Conservation (phyloP, 1,140 invertebrate species). For the Venturia canescens region DNA sequence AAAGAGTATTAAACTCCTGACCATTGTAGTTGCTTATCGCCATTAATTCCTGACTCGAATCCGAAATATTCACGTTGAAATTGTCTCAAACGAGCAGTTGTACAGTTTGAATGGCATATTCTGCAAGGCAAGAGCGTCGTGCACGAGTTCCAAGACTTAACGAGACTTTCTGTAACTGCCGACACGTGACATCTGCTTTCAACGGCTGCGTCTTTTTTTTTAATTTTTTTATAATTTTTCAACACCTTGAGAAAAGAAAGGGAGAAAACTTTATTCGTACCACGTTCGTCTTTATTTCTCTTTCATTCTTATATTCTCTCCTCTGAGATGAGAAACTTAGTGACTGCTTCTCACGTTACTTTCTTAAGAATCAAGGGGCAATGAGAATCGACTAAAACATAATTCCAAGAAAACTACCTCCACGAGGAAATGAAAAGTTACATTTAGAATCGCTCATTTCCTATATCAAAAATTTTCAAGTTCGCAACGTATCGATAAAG, state of each 20-base stretch:
- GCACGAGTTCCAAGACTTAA: neutral
- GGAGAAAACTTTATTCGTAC: neutral
- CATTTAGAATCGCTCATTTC: no score
- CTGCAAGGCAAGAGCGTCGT: neutral
- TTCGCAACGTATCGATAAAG: no score
- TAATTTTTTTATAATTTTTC: neutral
- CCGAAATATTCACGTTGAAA: neutral
- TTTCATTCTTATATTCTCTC: neutral
- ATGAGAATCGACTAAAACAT: neutral
- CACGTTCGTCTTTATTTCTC: neutral
- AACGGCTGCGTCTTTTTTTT: neutral
- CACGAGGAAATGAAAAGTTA: no score
- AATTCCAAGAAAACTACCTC: neutral
- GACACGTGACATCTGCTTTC: constrained; percentile 5
- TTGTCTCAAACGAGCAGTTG: constrained; percentile 1
- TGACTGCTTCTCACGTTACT: neutral
- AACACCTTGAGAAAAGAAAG: neutral
- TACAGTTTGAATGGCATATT: constrained; percentile 7
- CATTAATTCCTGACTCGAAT: neutral
- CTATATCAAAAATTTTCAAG: no score
- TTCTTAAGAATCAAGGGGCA: neutral
- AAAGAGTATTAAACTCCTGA: neutral
- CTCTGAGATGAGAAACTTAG: neutral
- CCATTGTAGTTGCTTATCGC: neutral
- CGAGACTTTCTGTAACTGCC: constrained; percentile 6